phyloP scores from a whole-genome alignment of 2,888 invertebrate species.

The Acronicta alni region DNA sequence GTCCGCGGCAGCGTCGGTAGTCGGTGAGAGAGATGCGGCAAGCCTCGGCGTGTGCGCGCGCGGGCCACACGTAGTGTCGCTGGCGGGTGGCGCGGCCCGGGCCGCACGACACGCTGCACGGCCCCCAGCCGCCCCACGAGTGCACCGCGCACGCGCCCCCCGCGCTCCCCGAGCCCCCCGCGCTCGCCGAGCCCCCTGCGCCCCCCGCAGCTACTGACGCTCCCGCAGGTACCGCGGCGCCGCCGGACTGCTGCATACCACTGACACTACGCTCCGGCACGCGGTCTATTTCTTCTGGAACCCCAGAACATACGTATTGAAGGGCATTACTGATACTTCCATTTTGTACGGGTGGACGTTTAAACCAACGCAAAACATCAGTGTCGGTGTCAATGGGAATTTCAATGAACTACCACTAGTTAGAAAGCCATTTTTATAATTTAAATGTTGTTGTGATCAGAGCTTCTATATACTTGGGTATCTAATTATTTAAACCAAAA shows the following conservation, averaged over 20 bases:
- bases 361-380: no score
- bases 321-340: neutral
- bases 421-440: no score
- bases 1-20: slow-evolving; percentile 84
- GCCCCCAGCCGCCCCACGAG: slow-evolving; percentile 94
- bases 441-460: no score
- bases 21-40: slow-evolving; percentile 91
- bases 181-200: neutral
- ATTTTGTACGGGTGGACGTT: no score
- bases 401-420: no score
- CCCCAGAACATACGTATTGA: slow-evolving; percentile 1
- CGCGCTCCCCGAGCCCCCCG: slow-evolving; percentile 58
- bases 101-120: slow-evolving; percentile 95
- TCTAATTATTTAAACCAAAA: no score
- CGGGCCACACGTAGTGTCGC: slow-evolving; percentile 86
- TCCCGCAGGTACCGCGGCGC: neutral
- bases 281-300: slow-evolving; percentile 35
- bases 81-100: slow-evolving; percentile 91
- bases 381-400: no score
- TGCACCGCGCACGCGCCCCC: slow-evolving; percentile 91
- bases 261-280: slow-evolving; percentile 7
- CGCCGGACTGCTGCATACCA: neutral
- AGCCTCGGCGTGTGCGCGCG: slow-evolving; percentile 85
- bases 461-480: no score
- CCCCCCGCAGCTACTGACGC: no score